These are phyloP conservation scores for Pararge aegeria DNA, from an alignment of 1,140 invertebrate genomes.

Conservation along the genomic window DNA sequence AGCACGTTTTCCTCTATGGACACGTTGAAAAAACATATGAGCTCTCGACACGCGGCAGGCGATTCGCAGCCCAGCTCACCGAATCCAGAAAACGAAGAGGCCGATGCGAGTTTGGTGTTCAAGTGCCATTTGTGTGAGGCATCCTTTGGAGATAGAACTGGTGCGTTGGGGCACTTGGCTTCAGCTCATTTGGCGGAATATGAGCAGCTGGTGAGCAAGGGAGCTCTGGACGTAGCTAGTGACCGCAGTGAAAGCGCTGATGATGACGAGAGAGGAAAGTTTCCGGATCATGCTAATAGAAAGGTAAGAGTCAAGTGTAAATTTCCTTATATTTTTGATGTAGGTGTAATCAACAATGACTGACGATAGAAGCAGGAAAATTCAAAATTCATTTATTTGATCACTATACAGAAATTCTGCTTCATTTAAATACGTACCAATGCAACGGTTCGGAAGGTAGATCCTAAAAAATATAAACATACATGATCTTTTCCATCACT, in stretches of 20 bases:
- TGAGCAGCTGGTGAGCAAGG: constrained; percentile 88
- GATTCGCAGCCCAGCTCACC: constrained; percentile 67
- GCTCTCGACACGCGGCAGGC: constrained; percentile 83
- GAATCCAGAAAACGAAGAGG: constrained; percentile 65
- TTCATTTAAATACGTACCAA: too few species aligned
- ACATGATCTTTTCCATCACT: too few species aligned
- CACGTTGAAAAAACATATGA: constrained; percentile 88
- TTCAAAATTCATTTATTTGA: too few species aligned
- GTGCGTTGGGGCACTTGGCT: constrained; percentile 90
- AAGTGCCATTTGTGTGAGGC: constrained; percentile 96
- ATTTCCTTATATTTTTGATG: too few species aligned
- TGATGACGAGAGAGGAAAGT: constrained; percentile 83
- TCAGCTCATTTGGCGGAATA: constrained; percentile 86
- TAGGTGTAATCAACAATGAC: too few species aligned
- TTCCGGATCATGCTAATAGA: constrained; percentile 92
- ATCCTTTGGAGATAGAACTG: constrained; percentile 88
- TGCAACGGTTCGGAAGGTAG: too few species aligned
- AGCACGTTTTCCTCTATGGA: constrained; percentile 92
- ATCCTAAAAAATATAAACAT: too few species aligned
- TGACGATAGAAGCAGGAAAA: too few species aligned
- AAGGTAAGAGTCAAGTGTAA: constrained; percentile 85
- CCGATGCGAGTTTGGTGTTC: constrained; percentile 86
- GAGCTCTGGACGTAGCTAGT: constrained; percentile 85
- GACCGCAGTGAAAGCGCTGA: constrained; percentile 81
- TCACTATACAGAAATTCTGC: too few species aligned